Evolutionary conservation across 1,140 invertebrate species (phyloP), one percentile per base, ranked within the genome.

Genomic region (Trypoxylus dichotomus): DNA sequence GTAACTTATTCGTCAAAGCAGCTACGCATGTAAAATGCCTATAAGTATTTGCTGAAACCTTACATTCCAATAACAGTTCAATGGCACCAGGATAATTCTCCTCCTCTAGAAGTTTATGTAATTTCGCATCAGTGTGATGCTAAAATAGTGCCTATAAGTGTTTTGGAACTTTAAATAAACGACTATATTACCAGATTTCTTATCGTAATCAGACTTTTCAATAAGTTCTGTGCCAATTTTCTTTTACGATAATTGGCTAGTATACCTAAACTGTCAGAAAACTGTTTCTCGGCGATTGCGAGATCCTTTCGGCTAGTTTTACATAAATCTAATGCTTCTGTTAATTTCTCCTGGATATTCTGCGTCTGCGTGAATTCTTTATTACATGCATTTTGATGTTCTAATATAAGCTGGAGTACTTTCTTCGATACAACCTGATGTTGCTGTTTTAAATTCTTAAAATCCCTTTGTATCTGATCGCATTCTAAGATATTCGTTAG

Each of bases 11-110:
- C 63, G 91, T 92, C n/a, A 97, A 85, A 75, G 96, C 94, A 74
- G 94, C 92, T 54, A 97, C 94, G 82, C 96, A 97, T 29, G 90
- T 91, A 81, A 95, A 97, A 85, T 97, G 93, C 82, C 92, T 93
- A 81, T 95, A 95, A 42, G 90, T 92, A 0, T 90, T 88, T 0
- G 96, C 94, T 3, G 93, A 94, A 85, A 93, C 94, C 84, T 95
- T 94, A 83, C 96, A 97, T 86, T 97, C 94, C 27, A 97, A 85
- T 73, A 97, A 90, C 27, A 98, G 86, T 15, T 93, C 91, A 79
- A 98, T 98, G 1, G 96, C 96, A 72, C 93, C 93, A 71, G 93
- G 93, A 88, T 95, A 98, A 86, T 98, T 95, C 80, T 94, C 94
- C 81, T 94, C 93, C 71, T 89, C 90, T 25, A 98, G 81, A 71